Base-by-base conservation (phyloP, 35 echinoderm and acorn worm species). In the Acanthaster planci region DNA sequence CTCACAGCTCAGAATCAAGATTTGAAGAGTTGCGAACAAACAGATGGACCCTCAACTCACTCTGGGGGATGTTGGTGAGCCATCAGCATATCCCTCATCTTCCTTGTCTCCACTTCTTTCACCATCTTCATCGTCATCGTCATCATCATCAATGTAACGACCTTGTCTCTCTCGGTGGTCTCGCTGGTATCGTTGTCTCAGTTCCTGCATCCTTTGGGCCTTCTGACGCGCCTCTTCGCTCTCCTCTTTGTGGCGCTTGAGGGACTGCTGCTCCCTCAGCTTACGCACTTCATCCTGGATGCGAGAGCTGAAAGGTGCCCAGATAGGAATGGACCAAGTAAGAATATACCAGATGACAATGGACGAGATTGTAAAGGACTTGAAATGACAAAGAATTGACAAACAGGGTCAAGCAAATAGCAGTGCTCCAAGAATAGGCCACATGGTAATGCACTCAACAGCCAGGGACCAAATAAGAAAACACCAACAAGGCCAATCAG, bases 201-300 rank as follows among this genome's bases (percentile, higher is more conserved):
- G 82, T 44, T 94, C 68, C 56, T 88, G 76, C 92, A 94, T 94
- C n/a, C 82, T 72, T 32, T 94, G 87, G 7, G 92, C 82, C 83
- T 90, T 94, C 39, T 77, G 53, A 38, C 83, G 56, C 1, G 87
- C 58, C 18, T 94, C 92, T 15, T 90, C 76, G 31, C 55, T 89
- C 51, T 85, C 86, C 27, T 93, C 86, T 54, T 79, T 92, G 22
- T 87, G 78, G 1, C 85, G 77, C 15, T 29, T 56, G 18, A 78
- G 12, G 35, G 81, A 36, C 35, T 85, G 80, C 60, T 84, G 56
- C 22, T 87, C 84, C 26, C 90, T 52, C 35, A 40, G 78, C 67
- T 82, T 78, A 12, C 54, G 78, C 5, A 77, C 64, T 18, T 80
- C 84, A 23, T 86, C 84, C 77, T 86, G 84, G 67, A 86, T 86